phyloP scores from a whole-genome alignment of 1,140 invertebrate species.

The Pristionchus pacificus region DNA sequence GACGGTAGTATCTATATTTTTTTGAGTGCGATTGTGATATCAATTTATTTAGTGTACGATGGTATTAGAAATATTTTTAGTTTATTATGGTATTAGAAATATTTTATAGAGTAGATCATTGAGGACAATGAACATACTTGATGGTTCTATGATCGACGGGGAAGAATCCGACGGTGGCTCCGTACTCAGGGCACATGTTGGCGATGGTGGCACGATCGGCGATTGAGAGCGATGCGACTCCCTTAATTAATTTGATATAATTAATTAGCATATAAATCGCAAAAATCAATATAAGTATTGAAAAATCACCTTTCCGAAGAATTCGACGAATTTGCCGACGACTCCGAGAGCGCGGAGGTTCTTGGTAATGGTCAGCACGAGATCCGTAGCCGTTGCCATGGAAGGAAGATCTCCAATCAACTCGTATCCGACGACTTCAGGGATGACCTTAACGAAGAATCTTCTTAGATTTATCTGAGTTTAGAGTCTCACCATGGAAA shows the following conservation, averaged over 20 bases:
- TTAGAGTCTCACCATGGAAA: constrained; percentile 74
- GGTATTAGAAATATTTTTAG: too few species aligned
- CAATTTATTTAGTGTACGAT: too few species aligned
- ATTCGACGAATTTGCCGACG: constrained; percentile 97
- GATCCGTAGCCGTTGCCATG: constrained; percentile 89
- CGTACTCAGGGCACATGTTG: constrained; percentile 94
- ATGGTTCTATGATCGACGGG: constrained; percentile 83
- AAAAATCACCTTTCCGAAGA: constrained; percentile 94
- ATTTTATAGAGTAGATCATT: too few species aligned
- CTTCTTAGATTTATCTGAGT: neutral
- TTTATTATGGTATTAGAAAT: too few species aligned
- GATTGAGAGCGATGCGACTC: constrained; percentile 81
- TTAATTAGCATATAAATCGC: too few species aligned
- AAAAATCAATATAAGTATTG: too few species aligned
- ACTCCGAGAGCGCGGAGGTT: constrained; percentile 87
- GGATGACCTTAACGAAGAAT: constrained; percentile 54
- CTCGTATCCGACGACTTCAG: constrained; percentile 90
- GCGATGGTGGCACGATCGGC: constrained; percentile 75
- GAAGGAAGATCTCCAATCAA: constrained; percentile 75
- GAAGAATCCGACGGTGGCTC: constrained; percentile 92
- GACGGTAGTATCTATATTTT: too few species aligned
- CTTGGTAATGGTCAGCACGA: constrained; percentile 96
- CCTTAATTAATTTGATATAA: too few species aligned
- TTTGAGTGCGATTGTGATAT: too few species aligned
- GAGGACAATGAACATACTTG: constrained; percentile 74